These are phyloP conservation scores for Drosophila antonietae DNA, from an alignment of 2,888 invertebrate species.

Conservation along the genomic window DNA sequence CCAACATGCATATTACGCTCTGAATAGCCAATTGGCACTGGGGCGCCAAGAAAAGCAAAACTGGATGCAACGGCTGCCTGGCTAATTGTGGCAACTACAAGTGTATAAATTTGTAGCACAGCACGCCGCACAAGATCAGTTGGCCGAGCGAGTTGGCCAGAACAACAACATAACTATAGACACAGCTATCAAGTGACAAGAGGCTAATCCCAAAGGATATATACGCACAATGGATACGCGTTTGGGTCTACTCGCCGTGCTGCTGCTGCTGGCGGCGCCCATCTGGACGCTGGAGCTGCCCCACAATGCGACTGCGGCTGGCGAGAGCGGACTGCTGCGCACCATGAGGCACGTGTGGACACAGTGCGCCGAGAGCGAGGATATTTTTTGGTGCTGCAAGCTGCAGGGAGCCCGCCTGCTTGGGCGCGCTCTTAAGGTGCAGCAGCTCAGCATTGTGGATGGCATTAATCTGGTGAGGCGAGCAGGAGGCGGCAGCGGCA, in stretches of 20 bases:
- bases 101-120: conserved; percentile 80
- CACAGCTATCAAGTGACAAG: conserved; percentile 4
- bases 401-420: conserved; percentile 88
- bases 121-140: conserved; percentile 79
- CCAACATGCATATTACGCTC: conserved; percentile 79
- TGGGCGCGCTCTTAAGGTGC: conserved; percentile 88
- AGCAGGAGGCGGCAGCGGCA: conserved; percentile 6
- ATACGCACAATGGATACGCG: conserved; percentile 70
- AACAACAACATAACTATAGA: conserved; percentile 8
- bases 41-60: conserved; percentile 61
- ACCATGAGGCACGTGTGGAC: conserved; percentile 82
- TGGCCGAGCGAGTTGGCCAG: conserved; percentile 67
- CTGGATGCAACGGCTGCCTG: conserved; percentile 75
- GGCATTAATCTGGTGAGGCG: conserved; percentile 86
- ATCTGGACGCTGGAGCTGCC: conserved; percentile 42
- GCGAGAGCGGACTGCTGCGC: conserved; percentile 79
- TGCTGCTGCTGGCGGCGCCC: conserved; percentile 57
- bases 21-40: conserved; percentile 71
- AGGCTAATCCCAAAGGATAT: conserved; percentile 30
- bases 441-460: conserved; percentile 87
- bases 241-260: conserved; percentile 58
- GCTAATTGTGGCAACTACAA: conserved; percentile 77
- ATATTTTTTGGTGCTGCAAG: conserved; percentile 90
- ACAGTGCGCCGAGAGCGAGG: conserved; percentile 88
- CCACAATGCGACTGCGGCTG: conserved; percentile 17